phyloP scores from a whole-genome alignment of 2,797 vertebrate species.

The Scyliorhinus canicula region DNA sequence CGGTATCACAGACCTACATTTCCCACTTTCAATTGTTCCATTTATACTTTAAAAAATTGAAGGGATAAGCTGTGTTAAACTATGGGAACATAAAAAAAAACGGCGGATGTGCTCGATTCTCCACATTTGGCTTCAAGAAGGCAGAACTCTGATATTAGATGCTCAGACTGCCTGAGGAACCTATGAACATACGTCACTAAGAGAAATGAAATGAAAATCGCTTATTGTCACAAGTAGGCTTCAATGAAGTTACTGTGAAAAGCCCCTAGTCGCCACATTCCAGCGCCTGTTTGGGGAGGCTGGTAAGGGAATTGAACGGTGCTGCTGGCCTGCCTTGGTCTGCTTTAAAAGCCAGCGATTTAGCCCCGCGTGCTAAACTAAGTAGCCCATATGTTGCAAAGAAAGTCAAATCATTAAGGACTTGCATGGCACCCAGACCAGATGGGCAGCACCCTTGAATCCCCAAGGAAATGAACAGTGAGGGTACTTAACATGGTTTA shows the following conservation, averaged over 20 bases:
- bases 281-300: too few relatives aligned
- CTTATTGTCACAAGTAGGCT: too few relatives aligned
- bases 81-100: background rate
- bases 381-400: slow-evolving; percentile 1
- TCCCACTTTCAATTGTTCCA: background rate
- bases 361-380: too few relatives aligned
- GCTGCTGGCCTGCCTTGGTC: too few relatives aligned
- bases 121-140: slow-evolving; percentile 10
- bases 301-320: too few relatives aligned
- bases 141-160: background rate
- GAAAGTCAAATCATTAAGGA: background rate
- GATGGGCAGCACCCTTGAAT: background rate
- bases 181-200: background rate
- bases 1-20: background rate
- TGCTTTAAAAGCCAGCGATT: too few relatives aligned
- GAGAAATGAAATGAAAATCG: too few relatives aligned
- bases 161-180: slow-evolving; percentile 8
- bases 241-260: too few relatives aligned
- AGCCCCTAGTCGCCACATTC: too few relatives aligned
- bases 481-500: background rate
- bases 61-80: background rate
- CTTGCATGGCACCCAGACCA: background rate
- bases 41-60: background rate
- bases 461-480: background rate
- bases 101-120: background rate